A percentile compares a stretch with the other conserved stretches of the same genome.
Conservation (phyloP, 2,113 vertebrate genomes). For the Dissostichus mawsoni region DNA sequence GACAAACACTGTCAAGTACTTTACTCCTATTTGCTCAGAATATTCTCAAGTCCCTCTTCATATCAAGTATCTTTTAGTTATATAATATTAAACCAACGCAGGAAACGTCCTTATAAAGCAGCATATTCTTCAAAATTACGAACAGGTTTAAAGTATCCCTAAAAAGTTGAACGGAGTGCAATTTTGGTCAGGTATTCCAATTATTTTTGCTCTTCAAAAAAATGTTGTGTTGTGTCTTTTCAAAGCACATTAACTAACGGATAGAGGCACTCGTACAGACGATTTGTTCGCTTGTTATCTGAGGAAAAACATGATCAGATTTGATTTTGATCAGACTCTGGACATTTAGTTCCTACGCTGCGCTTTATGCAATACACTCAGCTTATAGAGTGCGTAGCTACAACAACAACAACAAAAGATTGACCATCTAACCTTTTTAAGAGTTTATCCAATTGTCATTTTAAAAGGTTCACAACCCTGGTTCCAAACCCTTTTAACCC, state of each 20-base stretch:
- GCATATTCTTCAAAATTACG: background rate
- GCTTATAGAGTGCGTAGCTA: background rate
- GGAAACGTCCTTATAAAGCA: background rate
- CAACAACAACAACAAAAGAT: background rate
- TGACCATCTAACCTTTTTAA: background rate
- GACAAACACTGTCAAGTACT: background rate
- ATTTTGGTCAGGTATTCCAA: conserved; percentile 19
- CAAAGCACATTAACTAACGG: background rate
- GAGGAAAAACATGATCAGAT: conserved; percentile 20
- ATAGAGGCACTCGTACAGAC: background rate
- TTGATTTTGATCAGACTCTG: background rate
- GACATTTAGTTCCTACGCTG: background rate
- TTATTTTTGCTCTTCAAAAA: conserved; percentile 29
- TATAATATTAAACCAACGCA: background rate
- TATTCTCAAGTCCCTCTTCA: conserved; percentile 2
- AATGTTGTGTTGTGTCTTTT: conserved; percentile 16
- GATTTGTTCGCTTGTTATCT: conserved; percentile 21
- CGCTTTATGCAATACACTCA: background rate
- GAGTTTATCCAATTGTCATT: background rate
- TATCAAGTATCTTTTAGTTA: background rate
- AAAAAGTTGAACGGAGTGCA: background rate
- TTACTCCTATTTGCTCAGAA: conserved; percentile 2
- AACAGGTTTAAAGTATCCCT: background rate
- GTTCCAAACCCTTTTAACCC: background rate
- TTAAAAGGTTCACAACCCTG: background rate